Conservation (phyloP, 2,888 invertebrate genomes). For the Eupithecia tripunctaria region DNA sequence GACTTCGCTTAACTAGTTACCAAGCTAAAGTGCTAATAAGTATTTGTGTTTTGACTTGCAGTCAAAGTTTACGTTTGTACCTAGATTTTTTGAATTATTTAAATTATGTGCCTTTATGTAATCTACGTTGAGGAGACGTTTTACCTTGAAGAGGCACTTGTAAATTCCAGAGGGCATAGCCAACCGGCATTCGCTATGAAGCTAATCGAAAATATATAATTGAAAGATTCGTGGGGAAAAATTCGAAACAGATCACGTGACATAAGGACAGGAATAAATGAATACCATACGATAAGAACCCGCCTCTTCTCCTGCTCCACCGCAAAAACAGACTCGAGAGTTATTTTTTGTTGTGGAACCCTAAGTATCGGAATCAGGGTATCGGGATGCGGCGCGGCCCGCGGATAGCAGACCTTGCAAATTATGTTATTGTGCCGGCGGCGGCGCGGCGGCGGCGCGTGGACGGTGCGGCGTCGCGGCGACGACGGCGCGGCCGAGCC, state of each 20-base stretch:
- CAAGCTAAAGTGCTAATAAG: neutral
- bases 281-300: no score
- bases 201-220: no score
- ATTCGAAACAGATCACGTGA: no score
- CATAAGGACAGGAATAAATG: no score
- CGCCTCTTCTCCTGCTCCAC: no score
- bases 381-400: constrained; percentile 5
- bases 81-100: neutral
- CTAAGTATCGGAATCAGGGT: constrained; percentile 37
- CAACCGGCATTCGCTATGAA: no score
- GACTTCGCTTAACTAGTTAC: neutral
- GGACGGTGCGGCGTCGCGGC: no score
- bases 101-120: neutral
- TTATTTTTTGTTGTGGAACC: constrained; percentile 7
- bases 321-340: no score
- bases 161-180: no score
- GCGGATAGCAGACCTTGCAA: constrained; percentile 44
- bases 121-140: neutral
- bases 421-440: constrained; percentile 13
- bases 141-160: neutral
- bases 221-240: no score
- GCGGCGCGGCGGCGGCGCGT: no score
- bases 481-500: no score
- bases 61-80: neutral
- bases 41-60: neutral